A percentile compares a stretch with the other conserved stretches of the same genome.
Evolutionary conservation across 1,140 invertebrate genomes (phyloP).

Genomic region (Listronotus oregonensis): DNA sequence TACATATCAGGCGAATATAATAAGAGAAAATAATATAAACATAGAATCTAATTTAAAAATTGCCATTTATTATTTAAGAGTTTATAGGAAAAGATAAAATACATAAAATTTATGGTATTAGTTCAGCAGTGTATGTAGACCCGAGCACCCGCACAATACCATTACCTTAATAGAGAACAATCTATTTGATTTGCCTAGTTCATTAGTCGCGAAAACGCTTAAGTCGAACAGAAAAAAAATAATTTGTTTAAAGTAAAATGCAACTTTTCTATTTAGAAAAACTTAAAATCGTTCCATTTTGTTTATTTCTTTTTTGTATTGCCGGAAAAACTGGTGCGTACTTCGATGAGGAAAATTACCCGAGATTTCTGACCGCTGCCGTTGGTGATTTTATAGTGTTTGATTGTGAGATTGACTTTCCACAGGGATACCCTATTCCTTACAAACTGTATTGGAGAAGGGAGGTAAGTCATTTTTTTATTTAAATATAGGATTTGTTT

Average conservation of each 20-base stretch:
- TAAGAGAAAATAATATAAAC: too few species aligned
- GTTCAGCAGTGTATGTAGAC: slow-evolving; percentile 10
- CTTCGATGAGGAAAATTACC: slow-evolving; percentile 63
- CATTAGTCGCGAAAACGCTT: neutral
- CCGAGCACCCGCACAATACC: slow-evolving; percentile 3
- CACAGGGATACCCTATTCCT: slow-evolving; percentile 82
- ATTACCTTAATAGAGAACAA: slow-evolving; percentile 29
- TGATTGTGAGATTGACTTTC: slow-evolving; percentile 89
- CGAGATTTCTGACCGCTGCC: slow-evolving; percentile 73
- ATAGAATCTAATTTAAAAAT: too few species aligned
- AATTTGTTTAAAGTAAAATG: slow-evolving; percentile 2
- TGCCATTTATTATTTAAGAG: too few species aligned
- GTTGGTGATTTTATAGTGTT: slow-evolving; percentile 86
- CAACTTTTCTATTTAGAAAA: neutral
- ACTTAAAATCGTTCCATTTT: too few species aligned
- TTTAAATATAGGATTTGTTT: too few species aligned
- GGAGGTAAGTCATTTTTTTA: slow-evolving; percentile 78
- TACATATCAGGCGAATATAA: too few species aligned
- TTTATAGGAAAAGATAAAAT: too few species aligned
- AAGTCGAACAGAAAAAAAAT: neutral
- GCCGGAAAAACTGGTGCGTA: slow-evolving; percentile 19
- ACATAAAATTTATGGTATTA: neutral
- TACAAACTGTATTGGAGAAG: slow-evolving; percentile 92
- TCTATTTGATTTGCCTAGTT: slow-evolving; percentile 19
- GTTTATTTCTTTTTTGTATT: neutral